Percentiles rank a stretch among this genome's conserved stretches.
phyloP scores from a whole-genome alignment of 1,140 invertebrate species.

The Sycobia sp. region DNA sequence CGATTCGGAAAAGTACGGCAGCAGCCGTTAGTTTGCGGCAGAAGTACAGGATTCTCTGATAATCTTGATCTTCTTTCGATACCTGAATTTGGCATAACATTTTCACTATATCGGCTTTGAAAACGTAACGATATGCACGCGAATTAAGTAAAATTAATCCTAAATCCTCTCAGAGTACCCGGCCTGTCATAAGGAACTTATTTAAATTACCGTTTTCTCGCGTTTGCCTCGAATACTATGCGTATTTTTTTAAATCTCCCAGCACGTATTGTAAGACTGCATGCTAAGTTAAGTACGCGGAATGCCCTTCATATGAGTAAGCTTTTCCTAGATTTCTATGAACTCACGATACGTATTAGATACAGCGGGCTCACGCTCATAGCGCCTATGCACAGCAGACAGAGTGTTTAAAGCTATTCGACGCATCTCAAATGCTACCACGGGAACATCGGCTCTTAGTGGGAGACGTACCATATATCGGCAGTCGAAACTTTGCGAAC shows the following conservation, averaged over 20 bases:
- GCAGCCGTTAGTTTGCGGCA: slow-evolving; percentile 8
- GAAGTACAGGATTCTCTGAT: slow-evolving; percentile 41
- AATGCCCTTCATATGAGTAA: slow-evolving; percentile 38
- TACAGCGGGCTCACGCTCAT: slow-evolving; percentile 19
- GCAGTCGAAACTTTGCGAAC: no score
- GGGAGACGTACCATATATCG: no score
- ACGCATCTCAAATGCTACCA: neutral
- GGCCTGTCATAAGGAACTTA: no score
- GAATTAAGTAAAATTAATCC: slow-evolving; percentile 32
- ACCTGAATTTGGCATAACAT: slow-evolving; percentile 45
- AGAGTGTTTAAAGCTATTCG: neutral
- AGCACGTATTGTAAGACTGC: slow-evolving; percentile 10
- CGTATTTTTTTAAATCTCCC: neutral
- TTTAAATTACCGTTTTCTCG: no score
- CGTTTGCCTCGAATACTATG: no score
- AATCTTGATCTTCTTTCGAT: slow-evolving; percentile 29
- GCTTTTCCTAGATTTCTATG: no score
- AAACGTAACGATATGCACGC: no score
- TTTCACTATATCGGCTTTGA: slow-evolving; percentile 39
- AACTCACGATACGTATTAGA: slow-evolving; percentile 38
- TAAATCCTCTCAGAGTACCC: neutral
- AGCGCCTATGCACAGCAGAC: neutral
- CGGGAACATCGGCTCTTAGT: neutral
- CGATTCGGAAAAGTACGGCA: neutral
- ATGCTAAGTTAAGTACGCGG: slow-evolving; percentile 28